Conservation (phyloP, 2,797 vertebrate genomes). For the Micromesistius poutassou region DNA sequence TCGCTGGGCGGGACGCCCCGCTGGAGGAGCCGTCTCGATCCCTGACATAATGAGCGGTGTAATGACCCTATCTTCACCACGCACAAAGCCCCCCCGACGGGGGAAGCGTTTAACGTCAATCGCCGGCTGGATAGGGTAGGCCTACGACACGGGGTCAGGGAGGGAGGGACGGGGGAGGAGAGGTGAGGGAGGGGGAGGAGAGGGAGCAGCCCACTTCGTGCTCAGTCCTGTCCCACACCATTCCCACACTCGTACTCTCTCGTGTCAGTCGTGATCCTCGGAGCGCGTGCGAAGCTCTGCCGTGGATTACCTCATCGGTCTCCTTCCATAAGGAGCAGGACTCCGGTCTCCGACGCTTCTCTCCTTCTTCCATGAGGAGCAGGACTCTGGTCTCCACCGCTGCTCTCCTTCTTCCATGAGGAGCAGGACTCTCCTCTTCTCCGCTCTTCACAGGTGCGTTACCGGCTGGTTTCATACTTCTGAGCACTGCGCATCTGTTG, state of each 20-base stretch:
- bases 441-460: slow-evolving; percentile 40
- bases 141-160: slow-evolving; percentile 12
- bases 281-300: slow-evolving; percentile 16
- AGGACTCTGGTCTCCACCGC: too few relatives aligned
- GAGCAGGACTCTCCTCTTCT: too few relatives aligned
- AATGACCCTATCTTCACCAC: neutral
- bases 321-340: too few relatives aligned
- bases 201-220: slow-evolving; percentile 55
- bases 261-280: slow-evolving; percentile 27
- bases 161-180: slow-evolving; percentile 24
- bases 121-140: neutral
- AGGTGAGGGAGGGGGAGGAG: slow-evolving; percentile 15
- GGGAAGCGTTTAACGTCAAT: neutral
- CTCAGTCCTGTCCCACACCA: slow-evolving; percentile 52
- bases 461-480: neutral
- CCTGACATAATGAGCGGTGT: neutral
- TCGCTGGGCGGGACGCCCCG: neutral
- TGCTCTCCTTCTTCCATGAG: too few relatives aligned
- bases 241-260: slow-evolving; percentile 42
- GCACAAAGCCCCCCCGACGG: neutral
- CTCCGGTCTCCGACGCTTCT: too few relatives aligned
- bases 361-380: too few relatives aligned
- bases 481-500: neutral
- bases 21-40: neutral
- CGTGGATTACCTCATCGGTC: slow-evolving; percentile 6